Evolutionary conservation across 2,888 invertebrate species (phyloP).

Genomic region (Camponotus fellah): DNA sequence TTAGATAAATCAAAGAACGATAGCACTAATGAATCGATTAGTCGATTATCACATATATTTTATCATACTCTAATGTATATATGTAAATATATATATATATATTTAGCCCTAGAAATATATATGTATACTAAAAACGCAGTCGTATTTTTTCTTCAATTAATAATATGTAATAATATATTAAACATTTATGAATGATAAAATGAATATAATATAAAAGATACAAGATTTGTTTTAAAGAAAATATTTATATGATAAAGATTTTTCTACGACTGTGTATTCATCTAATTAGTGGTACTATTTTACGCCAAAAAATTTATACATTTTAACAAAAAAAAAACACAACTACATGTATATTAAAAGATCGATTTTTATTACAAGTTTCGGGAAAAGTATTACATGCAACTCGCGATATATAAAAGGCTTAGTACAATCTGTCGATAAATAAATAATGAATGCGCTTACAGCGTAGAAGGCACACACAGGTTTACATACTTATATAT

Average conservation of each 20-base stretch:
- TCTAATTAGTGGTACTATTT: neutral
- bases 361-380: constrained; percentile 56
- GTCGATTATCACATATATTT: constrained; percentile 80
- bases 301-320: neutral
- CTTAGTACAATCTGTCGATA: constrained; percentile 70
- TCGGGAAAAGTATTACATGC: constrained; percentile 66
- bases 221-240: constrained; percentile 12
- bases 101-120: constrained; percentile 53
- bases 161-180: neutral
- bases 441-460: constrained; percentile 78
- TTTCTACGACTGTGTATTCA: neutral
- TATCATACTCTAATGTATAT: constrained; percentile 81
- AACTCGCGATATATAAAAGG: constrained; percentile 77
- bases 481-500: constrained; percentile 35
- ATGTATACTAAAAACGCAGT: constrained; percentile 26
- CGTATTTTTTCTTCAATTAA: neutral
- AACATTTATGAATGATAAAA: neutral
- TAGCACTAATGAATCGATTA: constrained; percentile 66
- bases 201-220: neutral
- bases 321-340: constrained; percentile 13
- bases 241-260: neutral
- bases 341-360: constrained; percentile 21
- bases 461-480: constrained; percentile 80
- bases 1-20: constrained; percentile 66
- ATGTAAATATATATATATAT: constrained; percentile 74